Conservation (phyloP, 2,888 invertebrate genomes). For the Koerneria pararmatus region DNA sequence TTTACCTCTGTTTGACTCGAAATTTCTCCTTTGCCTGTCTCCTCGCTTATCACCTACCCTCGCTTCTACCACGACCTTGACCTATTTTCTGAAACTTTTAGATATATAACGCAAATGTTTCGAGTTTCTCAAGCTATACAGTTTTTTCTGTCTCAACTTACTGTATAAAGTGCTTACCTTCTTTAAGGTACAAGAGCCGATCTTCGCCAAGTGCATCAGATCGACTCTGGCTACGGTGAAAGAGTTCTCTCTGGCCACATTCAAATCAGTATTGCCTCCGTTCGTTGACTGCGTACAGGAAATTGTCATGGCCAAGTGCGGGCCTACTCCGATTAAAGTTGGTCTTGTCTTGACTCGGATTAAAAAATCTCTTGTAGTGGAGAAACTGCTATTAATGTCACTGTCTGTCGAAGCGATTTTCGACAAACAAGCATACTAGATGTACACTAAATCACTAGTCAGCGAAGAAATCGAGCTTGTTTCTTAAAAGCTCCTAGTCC, state of each 20-base stretch:
- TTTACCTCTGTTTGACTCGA: background rate
- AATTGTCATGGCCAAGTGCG: slow-evolving; percentile 50
- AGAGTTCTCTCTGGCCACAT: slow-evolving; percentile 46
- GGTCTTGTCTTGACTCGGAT: background rate
- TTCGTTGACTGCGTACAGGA: slow-evolving; percentile 54
- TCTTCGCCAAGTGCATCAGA: slow-evolving; percentile 54
- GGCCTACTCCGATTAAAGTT: slow-evolving; percentile 47
- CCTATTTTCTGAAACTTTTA: background rate
- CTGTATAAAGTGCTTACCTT: no score
- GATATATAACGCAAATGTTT: background rate
- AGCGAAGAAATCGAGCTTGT: no score
- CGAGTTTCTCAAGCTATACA: no score
- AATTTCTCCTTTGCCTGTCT: background rate
- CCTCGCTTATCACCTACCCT: background rate
- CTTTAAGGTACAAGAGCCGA: slow-evolving; percentile 46
- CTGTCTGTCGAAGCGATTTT: no score
- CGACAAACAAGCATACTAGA: no score
- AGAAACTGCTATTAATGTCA: no score
- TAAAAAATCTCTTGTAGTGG: no score
- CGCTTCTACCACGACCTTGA: background rate
- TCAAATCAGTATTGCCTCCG: slow-evolving; percentile 43
- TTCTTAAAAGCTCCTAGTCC: no score
- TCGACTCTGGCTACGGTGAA: slow-evolving; percentile 52
- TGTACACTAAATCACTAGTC: no score
- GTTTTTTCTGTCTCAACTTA: no score